These are phyloP conservation scores for Diplodus sargus DNA, from an alignment of 2,797 vertebrate species.

Conservation along the genomic window DNA sequence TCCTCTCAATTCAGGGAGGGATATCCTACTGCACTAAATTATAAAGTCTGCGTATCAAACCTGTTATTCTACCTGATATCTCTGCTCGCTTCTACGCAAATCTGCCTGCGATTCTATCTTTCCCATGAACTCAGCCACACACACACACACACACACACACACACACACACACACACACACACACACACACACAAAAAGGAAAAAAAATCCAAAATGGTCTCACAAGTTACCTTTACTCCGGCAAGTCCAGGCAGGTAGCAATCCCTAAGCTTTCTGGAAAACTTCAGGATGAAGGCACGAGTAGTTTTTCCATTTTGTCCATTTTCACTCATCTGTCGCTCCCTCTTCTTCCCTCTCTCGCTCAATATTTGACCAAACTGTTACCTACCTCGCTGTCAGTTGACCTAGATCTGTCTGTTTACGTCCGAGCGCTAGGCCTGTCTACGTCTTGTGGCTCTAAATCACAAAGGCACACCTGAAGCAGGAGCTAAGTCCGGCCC, in stretches of 20 bases:
- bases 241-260: constrained; percentile 81
- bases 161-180: not conserved
- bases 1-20: constrained; percentile 28
- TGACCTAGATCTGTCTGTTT: constrained; percentile 46
- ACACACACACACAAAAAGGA: not conserved
- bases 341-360: constrained; percentile 15
- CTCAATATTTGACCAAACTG: not conserved
- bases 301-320: constrained; percentile 49
- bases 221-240: constrained; percentile 72
- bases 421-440: constrained; percentile 17
- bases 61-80: constrained; percentile 51
- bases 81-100: constrained; percentile 18
- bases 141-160: not conserved
- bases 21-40: not conserved
- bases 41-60: constrained; percentile 16
- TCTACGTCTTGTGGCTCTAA: constrained; percentile 20
- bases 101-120: constrained; percentile 22
- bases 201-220: constrained; percentile 29
- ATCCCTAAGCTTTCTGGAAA: constrained; percentile 81
- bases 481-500: constrained; percentile 76
- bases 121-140: constrained; percentile 22
- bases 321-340: constrained; percentile 64
- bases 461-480: constrained; percentile 80
- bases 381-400: not conserved
- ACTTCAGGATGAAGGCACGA: constrained; percentile 66